Percentiles rank a stretch among this genome's conserved stretches.
Evolutionary conservation across 1,140 invertebrate genomes (phyloP).

Genomic region (Brachionus rotundiformis): DNA sequence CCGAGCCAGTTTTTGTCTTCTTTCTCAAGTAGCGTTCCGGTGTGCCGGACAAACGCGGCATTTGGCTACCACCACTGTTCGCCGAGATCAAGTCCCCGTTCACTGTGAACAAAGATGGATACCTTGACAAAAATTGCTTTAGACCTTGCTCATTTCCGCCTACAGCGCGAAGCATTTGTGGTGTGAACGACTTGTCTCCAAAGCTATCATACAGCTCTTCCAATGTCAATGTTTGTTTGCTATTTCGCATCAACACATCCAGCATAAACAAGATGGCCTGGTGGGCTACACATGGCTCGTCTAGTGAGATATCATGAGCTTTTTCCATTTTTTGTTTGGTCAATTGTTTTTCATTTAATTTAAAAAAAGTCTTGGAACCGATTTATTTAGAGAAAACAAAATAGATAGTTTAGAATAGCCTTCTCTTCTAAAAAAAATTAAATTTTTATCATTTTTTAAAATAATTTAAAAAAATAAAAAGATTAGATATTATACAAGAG

Average conservation of each 20-base stretch:
- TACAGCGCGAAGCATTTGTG: constrained; percentile 63
- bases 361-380: neutral
- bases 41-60: constrained; percentile 39
- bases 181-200: constrained; percentile 63
- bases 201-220: constrained; percentile 63
- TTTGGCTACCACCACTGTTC: constrained; percentile 51
- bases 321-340: constrained; percentile 49
- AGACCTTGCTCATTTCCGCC: constrained; percentile 65
- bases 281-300: constrained; percentile 56
- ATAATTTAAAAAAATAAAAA: too few species aligned
- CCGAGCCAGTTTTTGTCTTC: constrained; percentile 1
- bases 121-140: constrained; percentile 63
- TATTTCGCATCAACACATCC: constrained; percentile 64
- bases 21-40: constrained; percentile 49
- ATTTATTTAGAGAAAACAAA: neutral
- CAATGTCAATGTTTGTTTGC: constrained; percentile 60
- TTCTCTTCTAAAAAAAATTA: neutral
- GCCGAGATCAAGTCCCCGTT: constrained; percentile 60
- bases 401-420: neutral
- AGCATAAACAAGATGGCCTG: constrained; percentile 66
- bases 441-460: neutral
- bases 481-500: too few species aligned
- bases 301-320: constrained; percentile 52
- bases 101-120: constrained; percentile 64
- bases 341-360: neutral